Percentiles rank a stretch among this genome's conserved stretches.
phyloP scores from a whole-genome alignment of 92 coral and sea anemone species.

The Porites cylindrica region DNA sequence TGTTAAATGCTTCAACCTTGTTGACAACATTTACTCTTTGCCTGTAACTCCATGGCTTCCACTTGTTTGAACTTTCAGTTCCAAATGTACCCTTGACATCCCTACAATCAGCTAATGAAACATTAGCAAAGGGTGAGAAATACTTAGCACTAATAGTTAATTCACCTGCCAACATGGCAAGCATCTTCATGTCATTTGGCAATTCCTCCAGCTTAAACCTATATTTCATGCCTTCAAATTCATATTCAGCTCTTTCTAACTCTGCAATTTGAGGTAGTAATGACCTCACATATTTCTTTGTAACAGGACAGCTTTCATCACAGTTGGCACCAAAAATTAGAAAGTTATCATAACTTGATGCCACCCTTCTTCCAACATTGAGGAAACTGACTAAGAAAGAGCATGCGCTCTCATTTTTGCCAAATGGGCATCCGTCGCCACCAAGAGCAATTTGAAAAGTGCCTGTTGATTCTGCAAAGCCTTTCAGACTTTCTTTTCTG shows the following conservation, averaged over 20 bases:
- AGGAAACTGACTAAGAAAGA: constrained; percentile 64
- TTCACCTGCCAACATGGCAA: constrained; percentile 60
- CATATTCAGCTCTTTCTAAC: constrained; percentile 50
- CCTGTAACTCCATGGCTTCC: constrained; percentile 52
- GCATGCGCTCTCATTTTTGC: constrained; percentile 67
- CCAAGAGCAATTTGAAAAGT: constrained; percentile 72
- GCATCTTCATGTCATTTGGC: constrained; percentile 80
- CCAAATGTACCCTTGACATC: constrained; percentile 54
- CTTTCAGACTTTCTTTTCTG: no score
- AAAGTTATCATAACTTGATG: constrained; percentile 63
- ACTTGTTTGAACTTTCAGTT: constrained; percentile 15
- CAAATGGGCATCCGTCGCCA: constrained; percentile 74
- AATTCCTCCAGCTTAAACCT: constrained; percentile 68
- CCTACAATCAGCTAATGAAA: constrained; percentile 10
- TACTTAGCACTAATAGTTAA: constrained; percentile 37
- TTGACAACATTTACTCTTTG: constrained; percentile 56
- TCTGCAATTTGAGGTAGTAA: constrained; percentile 53
- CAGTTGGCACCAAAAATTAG: constrained; percentile 78
- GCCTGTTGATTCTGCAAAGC: constrained; percentile 58
- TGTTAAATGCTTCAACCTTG: constrained; percentile 58
- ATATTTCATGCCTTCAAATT: constrained; percentile 46
- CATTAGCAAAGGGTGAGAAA: constrained; percentile 62
- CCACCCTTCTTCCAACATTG: constrained; percentile 58
- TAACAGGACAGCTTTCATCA: constrained; percentile 66
- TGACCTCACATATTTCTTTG: constrained; percentile 64